A percentile compares a stretch with the other conserved stretches of the same genome.
These are phyloP conservation scores for Apteryx mantelli DNA, from an alignment of 2,113 vertebrate genomes.

Conservation along the genomic window DNA sequence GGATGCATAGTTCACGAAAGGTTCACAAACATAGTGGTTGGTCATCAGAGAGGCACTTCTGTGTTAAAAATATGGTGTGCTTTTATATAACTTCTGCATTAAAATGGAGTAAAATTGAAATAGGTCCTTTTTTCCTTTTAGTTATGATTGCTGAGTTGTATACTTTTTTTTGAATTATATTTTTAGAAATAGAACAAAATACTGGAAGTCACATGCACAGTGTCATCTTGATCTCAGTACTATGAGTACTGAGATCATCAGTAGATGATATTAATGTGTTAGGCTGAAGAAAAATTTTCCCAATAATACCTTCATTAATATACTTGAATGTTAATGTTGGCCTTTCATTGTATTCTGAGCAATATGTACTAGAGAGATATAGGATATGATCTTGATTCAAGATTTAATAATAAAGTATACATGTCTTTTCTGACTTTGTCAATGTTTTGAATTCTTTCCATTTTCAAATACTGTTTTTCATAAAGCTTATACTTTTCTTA, in stretches of 20 bases:
- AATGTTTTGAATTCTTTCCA: not conserved
- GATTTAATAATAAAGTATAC: not conserved
- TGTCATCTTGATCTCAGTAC: not conserved
- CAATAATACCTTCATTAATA: not conserved
- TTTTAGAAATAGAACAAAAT: not conserved
- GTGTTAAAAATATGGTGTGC: not conserved
- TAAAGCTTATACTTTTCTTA: not conserved
- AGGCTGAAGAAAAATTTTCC: not conserved
- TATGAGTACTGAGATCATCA: not conserved
- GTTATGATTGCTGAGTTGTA: not conserved
- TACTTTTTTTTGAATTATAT: not conserved
- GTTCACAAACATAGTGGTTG: not conserved
- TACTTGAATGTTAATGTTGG: not conserved
- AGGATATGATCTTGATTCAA: not conserved
- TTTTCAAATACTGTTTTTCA: not conserved
- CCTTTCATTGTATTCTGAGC: not conserved
- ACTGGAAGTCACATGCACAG: not conserved
- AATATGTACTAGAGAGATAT: not conserved
- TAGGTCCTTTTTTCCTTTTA: not conserved
- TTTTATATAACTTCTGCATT: not conserved
- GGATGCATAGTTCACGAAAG: fast-evolving
- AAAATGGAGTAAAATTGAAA: not conserved
- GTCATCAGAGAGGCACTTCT: not conserved
- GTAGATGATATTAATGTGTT: not conserved
- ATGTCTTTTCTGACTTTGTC: not conserved